phyloP scores from a whole-genome alignment of 2,113 vertebrate genomes.

The Platysteira castanea region DNA sequence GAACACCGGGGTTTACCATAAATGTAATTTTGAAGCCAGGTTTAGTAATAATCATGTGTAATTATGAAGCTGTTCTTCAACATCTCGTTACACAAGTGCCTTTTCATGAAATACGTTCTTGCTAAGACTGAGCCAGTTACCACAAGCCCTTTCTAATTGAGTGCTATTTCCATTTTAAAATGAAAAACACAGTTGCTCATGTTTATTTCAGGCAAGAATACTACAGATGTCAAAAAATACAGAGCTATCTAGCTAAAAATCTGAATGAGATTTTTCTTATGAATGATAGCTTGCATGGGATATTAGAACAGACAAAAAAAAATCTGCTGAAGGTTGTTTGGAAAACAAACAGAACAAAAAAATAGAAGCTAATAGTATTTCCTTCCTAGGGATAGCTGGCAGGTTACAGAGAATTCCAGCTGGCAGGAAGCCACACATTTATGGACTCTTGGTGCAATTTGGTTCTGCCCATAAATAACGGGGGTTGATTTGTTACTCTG shows the following conservation, averaged over 20 bases:
- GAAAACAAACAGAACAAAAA: not conserved
- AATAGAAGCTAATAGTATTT: not conserved
- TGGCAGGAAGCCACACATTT: not conserved
- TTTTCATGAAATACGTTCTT: not conserved
- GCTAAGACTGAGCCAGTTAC: not conserved
- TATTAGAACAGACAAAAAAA: not conserved
- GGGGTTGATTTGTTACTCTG: not conserved
- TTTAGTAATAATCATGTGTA: accelerated
- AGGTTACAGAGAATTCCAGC: not conserved
- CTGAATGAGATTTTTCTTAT: not conserved
- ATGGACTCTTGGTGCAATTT: not conserved
- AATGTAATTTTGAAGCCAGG: not conserved
- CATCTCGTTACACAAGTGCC: not conserved
- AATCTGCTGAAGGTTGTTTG: not conserved
- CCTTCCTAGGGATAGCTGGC: not conserved
- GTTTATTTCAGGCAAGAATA: not conserved
- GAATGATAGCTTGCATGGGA: not conserved
- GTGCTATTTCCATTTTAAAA: not conserved
- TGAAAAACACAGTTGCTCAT: not conserved
- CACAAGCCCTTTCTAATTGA: not conserved
- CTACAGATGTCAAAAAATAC: not conserved
- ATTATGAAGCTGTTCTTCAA: not conserved
- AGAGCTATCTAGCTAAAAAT: not conserved
- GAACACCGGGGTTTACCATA: not conserved
- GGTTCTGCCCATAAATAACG: not conserved